Percentiles rank a stretch among this genome's conserved stretches.
These are phyloP conservation scores for Phacellophora camtschatica DNA, from an alignment of 30 jellyfish, hydroid and myxozoan genomes.

Conservation along the genomic window DNA sequence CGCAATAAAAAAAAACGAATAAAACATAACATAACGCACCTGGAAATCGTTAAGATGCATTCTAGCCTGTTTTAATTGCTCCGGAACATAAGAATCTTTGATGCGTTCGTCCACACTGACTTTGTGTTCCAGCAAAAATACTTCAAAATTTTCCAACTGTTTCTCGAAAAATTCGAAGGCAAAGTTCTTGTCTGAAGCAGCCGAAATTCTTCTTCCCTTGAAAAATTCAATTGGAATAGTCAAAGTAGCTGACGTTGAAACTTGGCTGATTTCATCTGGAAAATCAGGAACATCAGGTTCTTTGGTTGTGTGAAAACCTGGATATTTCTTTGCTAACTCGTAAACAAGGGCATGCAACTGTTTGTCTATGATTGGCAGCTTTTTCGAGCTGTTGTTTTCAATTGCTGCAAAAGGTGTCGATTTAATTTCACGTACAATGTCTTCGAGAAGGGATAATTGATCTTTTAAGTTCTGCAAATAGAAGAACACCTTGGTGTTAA, in stretches of 20 bases:
- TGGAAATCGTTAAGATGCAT: constrained; percentile 15
- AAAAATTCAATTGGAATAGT: neutral
- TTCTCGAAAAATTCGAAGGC: constrained; percentile 35
- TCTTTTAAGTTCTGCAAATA: neutral
- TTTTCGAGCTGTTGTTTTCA: neutral
- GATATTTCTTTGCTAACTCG: neutral
- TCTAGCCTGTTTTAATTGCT: constrained; percentile 3
- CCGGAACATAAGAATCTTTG: constrained; percentile 1
- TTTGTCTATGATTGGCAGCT: neutral
- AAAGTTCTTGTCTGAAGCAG: constrained; percentile 5
- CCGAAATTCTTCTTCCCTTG: neutral
- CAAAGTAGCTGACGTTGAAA: constrained; percentile 38
- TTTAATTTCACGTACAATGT: neutral
- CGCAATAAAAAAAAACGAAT: no score
- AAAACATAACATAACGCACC: no score
- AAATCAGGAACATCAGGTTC: constrained; percentile 15
- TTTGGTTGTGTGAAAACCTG: neutral
- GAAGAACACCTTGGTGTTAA: no score
- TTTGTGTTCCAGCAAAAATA: constrained; percentile 40
- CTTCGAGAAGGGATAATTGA: neutral
- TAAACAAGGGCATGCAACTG: constrained; percentile 1
- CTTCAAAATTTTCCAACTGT: constrained; percentile 44
- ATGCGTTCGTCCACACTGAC: neutral
- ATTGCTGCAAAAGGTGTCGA: neutral
- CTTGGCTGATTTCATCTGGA: constrained; percentile 43